Evolutionary conservation across 2,113 vertebrate species (phyloP), one percentile per base, ranked within the genome.

Genomic region (Perca fluviatilis): DNA sequence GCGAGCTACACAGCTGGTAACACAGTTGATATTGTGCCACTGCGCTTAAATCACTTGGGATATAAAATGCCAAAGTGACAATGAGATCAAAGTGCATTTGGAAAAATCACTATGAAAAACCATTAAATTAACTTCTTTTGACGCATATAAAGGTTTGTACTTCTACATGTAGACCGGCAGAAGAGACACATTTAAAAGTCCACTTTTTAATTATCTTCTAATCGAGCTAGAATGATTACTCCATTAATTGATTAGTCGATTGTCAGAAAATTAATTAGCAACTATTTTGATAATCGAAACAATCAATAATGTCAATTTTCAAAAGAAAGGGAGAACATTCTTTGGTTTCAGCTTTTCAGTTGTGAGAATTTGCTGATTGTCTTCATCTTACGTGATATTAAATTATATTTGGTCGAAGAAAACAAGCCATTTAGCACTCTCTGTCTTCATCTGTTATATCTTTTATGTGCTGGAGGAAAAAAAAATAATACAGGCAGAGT

Each of bases 41-140:
- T 2, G 14, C 0, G 2, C 49, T 40, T 27, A 11, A 68, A 5
- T 58, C 43, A 30, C 19, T 74, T 13, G 3, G 63, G n/a, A 25
- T 72, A 40, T 78, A 18, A 88, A 43, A 87, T 57, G 50, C 46
- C 63, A 50, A 25, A n/a, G 21, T 60, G 57, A 33, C 61, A 54
- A 54, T 27, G 33, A 64, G 16, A 77, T 83, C n/a, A 70, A 70
- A 63, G 53, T 46, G 15, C 23, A 4, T 47, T 3, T 18, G 2
- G 2, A 65, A 21, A 57, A 46, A 33, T 61, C 46, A 1, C 30
- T 9, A 1, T 65, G 27, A 80, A 71, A 73, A 33, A 51, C 6
- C 6, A n/a, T 47, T 15, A 25, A 50, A 21, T 58, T 19, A 23
- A 49, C 70, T 56, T 46, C 21, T 73, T 6, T 3, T 25, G 13